phyloP scores from a whole-genome alignment of 1,140 invertebrate species.

The Melanaphis sacchari region DNA sequence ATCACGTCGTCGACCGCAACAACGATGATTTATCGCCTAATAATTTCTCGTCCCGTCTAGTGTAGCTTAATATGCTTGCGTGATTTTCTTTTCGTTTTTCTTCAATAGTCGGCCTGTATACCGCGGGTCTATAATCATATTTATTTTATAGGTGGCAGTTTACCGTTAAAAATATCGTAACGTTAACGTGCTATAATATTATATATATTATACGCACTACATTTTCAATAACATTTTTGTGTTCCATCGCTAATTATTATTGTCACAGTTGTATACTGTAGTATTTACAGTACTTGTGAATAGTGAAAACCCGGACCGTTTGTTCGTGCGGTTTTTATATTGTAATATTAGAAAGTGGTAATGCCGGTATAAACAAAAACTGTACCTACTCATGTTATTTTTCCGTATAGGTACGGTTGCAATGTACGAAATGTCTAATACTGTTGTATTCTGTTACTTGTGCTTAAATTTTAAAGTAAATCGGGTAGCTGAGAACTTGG shows the following conservation, averaged over 20 bases:
- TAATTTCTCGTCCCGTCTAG: background rate
- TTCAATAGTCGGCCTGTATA: background rate
- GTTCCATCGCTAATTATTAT: background rate
- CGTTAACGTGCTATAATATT: background rate
- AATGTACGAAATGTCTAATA: background rate
- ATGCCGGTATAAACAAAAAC: background rate
- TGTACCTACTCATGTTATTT: background rate
- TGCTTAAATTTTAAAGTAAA: background rate
- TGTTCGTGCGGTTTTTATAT: background rate
- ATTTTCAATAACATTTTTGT: background rate
- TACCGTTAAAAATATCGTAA: background rate
- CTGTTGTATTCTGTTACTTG: background rate
- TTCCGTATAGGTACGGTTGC: background rate
- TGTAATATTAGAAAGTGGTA: background rate
- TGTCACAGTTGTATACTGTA: background rate
- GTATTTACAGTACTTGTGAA: too few relatives aligned
- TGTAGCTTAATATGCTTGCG: background rate
- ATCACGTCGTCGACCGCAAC: background rate
- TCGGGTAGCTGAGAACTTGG: too few relatives aligned
- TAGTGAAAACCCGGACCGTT: background rate
- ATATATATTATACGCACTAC: background rate
- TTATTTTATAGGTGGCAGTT: background rate
- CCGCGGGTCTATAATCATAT: background rate
- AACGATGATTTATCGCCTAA: background rate
- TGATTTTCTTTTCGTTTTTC: conserved; percentile 21